Base-by-base conservation (phyloP, 1,140 invertebrate species). In the Drosophila sechellia region DNA sequence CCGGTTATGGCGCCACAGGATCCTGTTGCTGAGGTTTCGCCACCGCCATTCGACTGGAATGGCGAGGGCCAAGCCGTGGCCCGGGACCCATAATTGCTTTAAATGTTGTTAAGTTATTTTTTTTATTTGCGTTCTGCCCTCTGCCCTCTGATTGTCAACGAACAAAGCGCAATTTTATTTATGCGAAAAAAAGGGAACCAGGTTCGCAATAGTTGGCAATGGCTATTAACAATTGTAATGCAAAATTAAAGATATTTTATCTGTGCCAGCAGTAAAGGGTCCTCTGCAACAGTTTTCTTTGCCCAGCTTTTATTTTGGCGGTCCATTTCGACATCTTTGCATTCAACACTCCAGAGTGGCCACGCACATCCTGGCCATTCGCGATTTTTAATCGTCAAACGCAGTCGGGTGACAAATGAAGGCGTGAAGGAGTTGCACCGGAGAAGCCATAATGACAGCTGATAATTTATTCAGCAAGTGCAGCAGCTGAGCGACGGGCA, bases 361-460 rank as follows among this genome's bases (percentile, higher is more conserved):
- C 5, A 12, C 39, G 43, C 34, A n/a, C n/a, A 20, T 20, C 40
- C 25, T 65, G 58, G 76, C 48, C 75, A 57, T 77, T 78, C 42
- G 65, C 81, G 61, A 86, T 85, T 86, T 86, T 85, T 85, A 85
- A 85, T 85, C 86, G 81, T 85, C 81, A 85, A 86, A 77, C 81
- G 81, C 81, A 84, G 72, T 81, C 77, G 72, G 71, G 81, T 84
- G 81, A 86, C 77, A 84, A 84, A 86, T 84, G 63, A 81, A 84
- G 73, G 81, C 72, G 25, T 27, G 13, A 43, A 52, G 69, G 52
- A 73, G 66, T 34, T 61, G 56, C 57, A 68, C 69, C 37, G 57
- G 53, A 64, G 77, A 50, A 64, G 63, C 73, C 79, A 87, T 86
- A 86, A 86, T 86, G 83, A 79, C 83, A 86, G 64, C 75, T 87